These are phyloP conservation scores for Trichonephila clavata DNA, from an alignment of 1,140 invertebrate genomes.

Conservation along the genomic window DNA sequence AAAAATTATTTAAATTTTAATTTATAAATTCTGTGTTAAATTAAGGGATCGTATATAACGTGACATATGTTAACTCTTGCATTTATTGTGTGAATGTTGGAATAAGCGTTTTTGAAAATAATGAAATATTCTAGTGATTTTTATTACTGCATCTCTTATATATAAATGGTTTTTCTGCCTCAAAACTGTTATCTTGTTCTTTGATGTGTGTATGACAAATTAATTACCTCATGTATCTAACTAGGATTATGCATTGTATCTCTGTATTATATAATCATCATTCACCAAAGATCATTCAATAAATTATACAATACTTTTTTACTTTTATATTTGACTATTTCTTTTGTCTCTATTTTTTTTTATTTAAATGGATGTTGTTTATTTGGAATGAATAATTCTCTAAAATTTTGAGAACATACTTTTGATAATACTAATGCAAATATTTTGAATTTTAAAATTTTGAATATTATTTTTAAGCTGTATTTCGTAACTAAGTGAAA, in stretches of 20 bases:
- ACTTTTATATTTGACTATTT: slow-evolving; percentile 5
- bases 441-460: too few species aligned
- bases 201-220: slow-evolving; percentile 26
- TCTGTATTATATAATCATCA: slow-evolving; percentile 58
- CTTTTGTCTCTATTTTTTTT: neutral
- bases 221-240: slow-evolving; percentile 52
- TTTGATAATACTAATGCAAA: too few species aligned
- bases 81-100: neutral
- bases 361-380: neutral
- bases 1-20: too few species aligned
- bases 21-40: too few species aligned
- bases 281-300: slow-evolving; percentile 56
- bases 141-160: neutral
- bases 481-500: too few species aligned
- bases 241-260: slow-evolving; percentile 19
- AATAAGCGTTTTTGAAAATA: neutral
- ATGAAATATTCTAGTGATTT: neutral
- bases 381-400: neutral
- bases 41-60: too few species aligned
- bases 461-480: too few species aligned
- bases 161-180: neutral
- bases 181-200: neutral
- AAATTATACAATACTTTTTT: slow-evolving; percentile 57
- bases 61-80: too few species aligned
- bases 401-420: neutral